Evolutionary conservation across 2,888 invertebrate species (phyloP), one percentile per base, ranked within the genome.

Genomic region (Nesidiocoris tenuis): DNA sequence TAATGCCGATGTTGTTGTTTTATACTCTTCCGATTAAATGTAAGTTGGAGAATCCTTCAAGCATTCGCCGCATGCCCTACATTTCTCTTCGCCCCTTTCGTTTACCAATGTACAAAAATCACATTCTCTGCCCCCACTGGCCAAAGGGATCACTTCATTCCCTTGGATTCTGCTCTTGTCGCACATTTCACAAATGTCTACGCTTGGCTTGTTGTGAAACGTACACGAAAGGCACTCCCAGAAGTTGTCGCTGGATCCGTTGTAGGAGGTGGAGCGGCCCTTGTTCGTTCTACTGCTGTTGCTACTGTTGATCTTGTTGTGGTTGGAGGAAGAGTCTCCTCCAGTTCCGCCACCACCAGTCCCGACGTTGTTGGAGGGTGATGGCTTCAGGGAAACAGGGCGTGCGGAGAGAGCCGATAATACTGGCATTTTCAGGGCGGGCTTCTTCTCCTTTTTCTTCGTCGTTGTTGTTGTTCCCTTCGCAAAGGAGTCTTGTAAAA

Each of bases 171-270:
- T 86, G 0, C 89, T 89, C 82, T 91, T 91, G 21, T 89, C 88
- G 81, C 92, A 92, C 87, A 92, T 91, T 78, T 91, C 91, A 82
- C 92, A 93, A 21, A 90, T 90, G 12, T 87, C 86, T 21, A 83
- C 83, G 0, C 82, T 80, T 0, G 82, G 81, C 1, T 83, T 83
- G 81, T 93, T 93, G 16, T 90, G 82, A 82, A 86, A 92, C 0
- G 93, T 93, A 83, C 93, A 93, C 0, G 88, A 87, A 0, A 85
- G 85, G 82, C 92, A 93, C 78, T 89, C 87, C 93, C 92, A 93
- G 77, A 85, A 86, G 61, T 75, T 74, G 18, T 61, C 65, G 12
- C 76, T 67, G 2, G 67, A 24, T 7, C 39, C 39, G 56, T 77
- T 74, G 56, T 22, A 22, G 23, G 24, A 65, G 39, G 72, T 66